phyloP scores from a whole-genome alignment of 2,797 vertebrate species.

The Ctenochaetus hawaiiensis region DNA sequence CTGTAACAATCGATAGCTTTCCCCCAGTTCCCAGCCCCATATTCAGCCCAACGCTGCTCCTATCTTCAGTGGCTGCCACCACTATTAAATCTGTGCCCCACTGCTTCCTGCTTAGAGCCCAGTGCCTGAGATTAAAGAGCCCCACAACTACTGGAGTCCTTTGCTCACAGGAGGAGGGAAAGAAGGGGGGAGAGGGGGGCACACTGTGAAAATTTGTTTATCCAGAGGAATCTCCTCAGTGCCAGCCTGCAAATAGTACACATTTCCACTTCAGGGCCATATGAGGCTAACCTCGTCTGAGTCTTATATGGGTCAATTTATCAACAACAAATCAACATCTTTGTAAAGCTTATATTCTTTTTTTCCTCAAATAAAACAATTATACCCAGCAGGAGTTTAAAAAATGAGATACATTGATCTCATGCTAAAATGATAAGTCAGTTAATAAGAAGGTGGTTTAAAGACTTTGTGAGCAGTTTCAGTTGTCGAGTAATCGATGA shows the following conservation, averaged over 20 bases:
- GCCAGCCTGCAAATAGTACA: conserved; percentile 44
- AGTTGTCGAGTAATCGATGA: neutral
- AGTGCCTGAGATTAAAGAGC: conserved; percentile 69
- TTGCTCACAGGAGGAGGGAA: conserved; percentile 60
- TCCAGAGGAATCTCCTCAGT: conserved; percentile 59
- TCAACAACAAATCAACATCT: conserved; percentile 47
- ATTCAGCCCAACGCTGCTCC: conserved; percentile 50
- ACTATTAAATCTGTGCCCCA: conserved; percentile 71
- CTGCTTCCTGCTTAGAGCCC: conserved; percentile 62
- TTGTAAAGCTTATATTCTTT: conserved; percentile 3
- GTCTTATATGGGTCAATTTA: conserved; percentile 46
- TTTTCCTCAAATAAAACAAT: neutral
- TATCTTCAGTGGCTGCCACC: conserved; percentile 53
- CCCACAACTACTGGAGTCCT: conserved; percentile 59
- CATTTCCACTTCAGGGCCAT: conserved; percentile 58
- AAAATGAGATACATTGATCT: neutral
- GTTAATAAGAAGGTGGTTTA: neutral
- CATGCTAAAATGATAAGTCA: neutral
- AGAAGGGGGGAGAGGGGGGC: conserved; percentile 25
- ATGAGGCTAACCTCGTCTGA: conserved; percentile 34
- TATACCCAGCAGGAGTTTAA: neutral
- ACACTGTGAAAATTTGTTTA: conserved; percentile 65
- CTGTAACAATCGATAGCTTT: conserved; percentile 73
- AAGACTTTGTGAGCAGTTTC: neutral
- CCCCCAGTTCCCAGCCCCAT: conserved; percentile 52